These are phyloP conservation scores for Danaus melanippus DNA, from an alignment of 1,140 invertebrate genomes.

Conservation along the genomic window DNA sequence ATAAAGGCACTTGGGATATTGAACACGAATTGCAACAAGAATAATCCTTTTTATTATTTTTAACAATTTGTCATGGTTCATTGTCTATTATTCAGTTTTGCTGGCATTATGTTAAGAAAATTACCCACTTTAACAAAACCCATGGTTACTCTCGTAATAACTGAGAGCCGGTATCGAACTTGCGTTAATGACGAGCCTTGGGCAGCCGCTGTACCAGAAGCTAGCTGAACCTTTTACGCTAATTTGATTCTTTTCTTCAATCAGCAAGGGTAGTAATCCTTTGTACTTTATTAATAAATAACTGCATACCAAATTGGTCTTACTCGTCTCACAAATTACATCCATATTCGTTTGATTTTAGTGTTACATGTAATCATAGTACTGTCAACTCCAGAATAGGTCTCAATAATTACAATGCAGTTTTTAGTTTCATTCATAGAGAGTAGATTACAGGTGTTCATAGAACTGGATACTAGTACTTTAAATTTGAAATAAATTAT, in stretches of 20 bases:
- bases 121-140: slow-evolving; percentile 7
- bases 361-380: slow-evolving; percentile 28
- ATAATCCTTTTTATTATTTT: neutral
- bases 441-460: slow-evolving; percentile 15
- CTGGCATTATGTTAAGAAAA: slow-evolving; percentile 4
- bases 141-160: slow-evolving; percentile 41
- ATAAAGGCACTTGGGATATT: too few species aligned
- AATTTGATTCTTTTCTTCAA: slow-evolving; percentile 5
- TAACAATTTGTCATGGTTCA: neutral
- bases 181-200: slow-evolving; percentile 52
- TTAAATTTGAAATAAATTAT: too few species aligned
- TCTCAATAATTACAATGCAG: slow-evolving; percentile 24
- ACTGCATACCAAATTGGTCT: slow-evolving; percentile 16
- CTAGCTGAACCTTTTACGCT: slow-evolving; percentile 22
- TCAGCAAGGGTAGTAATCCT: slow-evolving; percentile 2
- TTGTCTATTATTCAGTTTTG: neutral
- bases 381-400: slow-evolving; percentile 25
- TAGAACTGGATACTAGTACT: too few species aligned
- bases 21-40: too few species aligned
- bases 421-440: slow-evolving; percentile 25
- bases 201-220: slow-evolving; percentile 49
- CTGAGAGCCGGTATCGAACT: slow-evolving; percentile 43
- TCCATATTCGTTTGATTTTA: slow-evolving; percentile 15
- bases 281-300: too few species aligned
- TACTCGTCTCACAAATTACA: slow-evolving; percentile 16